These are phyloP conservation scores for Meta bourneti DNA, from an alignment of 2,888 invertebrate genomes.

Conservation along the genomic window DNA sequence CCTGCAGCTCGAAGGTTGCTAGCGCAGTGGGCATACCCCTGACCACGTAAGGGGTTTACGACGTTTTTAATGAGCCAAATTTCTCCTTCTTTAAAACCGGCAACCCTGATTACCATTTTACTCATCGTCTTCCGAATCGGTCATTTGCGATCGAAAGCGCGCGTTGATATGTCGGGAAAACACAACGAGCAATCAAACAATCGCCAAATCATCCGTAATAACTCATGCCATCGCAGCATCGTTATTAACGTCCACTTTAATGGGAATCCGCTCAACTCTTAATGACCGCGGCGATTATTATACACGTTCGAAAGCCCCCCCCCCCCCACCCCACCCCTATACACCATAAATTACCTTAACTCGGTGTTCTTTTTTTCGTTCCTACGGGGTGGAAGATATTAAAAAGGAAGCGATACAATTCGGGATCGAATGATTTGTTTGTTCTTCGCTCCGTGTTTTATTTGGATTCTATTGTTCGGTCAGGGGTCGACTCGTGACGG, in stretches of 20 bases:
- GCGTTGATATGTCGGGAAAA: neutral
- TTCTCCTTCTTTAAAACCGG: too few species aligned
- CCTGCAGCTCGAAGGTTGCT: too few species aligned
- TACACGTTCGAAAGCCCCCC: too few species aligned
- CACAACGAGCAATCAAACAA: conserved; percentile 31
- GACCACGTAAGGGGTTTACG: too few species aligned
- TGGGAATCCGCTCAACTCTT: conserved; percentile 36
- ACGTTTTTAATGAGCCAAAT: too few species aligned
- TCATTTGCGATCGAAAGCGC: neutral
- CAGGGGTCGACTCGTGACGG: conserved; percentile 42
- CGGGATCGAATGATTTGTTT: conserved; percentile 36
- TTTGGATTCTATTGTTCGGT: conserved; percentile 44
- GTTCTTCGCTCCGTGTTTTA: conserved; percentile 34
- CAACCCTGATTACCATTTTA: too few species aligned
- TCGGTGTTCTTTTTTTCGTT: neutral
- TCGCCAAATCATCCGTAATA: conserved; percentile 33
- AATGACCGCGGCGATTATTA: conserved; percentile 33
- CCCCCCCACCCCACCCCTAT: neutral
- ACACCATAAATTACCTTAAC: conserved; percentile 30
- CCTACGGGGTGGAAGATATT: neutral
- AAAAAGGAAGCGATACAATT: conserved; percentile 1
- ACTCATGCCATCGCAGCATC: conserved; percentile 35
- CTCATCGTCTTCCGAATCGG: too few species aligned
- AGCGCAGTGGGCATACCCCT: too few species aligned
- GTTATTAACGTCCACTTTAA: conserved; percentile 62